Percentiles rank a stretch among this genome's conserved stretches.
Conservation (phyloP, 1,140 invertebrate species). For the Cyclina sinensis region DNA sequence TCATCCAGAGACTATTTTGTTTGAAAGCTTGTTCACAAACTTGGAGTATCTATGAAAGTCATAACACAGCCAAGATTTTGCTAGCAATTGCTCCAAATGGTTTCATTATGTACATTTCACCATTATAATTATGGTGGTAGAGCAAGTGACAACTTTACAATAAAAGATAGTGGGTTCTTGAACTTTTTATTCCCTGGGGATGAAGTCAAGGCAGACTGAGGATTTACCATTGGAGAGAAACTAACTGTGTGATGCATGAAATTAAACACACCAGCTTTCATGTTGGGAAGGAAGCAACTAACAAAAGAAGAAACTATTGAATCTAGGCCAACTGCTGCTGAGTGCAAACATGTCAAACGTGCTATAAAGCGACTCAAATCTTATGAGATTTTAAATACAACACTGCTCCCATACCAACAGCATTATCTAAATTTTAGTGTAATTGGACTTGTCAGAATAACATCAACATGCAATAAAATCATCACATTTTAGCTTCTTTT, state of each 20-base stretch:
- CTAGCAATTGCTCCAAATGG: constrained; percentile 81
- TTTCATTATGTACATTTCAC: constrained; percentile 79
- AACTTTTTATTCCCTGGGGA: constrained; percentile 43
- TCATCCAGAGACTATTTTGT: constrained; percentile 68
- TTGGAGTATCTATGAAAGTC: constrained; percentile 69
- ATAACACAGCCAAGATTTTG: constrained; percentile 79
- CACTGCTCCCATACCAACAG: too few relatives aligned
- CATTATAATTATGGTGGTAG: constrained; percentile 79
- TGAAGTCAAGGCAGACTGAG: constrained; percentile 53
- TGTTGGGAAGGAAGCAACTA: constrained; percentile 68
- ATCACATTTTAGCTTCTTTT: too few relatives aligned
- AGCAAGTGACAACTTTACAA: constrained; percentile 77
- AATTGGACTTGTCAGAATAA: too few relatives aligned
- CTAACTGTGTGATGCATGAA: constrained; percentile 33
- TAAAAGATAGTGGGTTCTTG: constrained; percentile 70
- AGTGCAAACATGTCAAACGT: constrained; percentile 80
- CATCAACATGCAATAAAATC: too few relatives aligned
- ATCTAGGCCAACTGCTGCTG: constrained; percentile 73
- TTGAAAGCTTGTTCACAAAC: constrained; percentile 55
- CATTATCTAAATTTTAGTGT: too few relatives aligned
- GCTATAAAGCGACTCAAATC: constrained; percentile 69
- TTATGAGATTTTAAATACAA: constrained; percentile 50
- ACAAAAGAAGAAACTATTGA: constrained; percentile 65
- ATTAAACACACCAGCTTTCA: constrained; percentile 72
- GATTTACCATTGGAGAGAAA: too few relatives aligned